Base-by-base conservation (phyloP, 2,797 vertebrate species). In the Sphaeramia orbicularis region DNA sequence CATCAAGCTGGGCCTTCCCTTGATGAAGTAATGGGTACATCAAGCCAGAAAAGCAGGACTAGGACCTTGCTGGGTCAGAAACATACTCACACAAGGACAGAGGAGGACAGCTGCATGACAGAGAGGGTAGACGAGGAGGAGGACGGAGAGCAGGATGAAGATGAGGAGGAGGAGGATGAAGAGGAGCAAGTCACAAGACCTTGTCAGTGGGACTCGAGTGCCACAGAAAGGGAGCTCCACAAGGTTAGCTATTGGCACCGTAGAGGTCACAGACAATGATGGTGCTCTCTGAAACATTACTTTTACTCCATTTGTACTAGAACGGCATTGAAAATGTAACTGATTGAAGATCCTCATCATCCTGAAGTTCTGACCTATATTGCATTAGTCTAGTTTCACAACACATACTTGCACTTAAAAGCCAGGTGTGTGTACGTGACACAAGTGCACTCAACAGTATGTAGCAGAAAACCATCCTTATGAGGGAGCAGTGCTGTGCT, bases 201-300 rank as follows among this genome's bases (percentile, higher is more conserved):
- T 58, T 79, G 49, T 71, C 78, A 84, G 27, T 92, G 88, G 89
- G 76, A 79, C 64, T 70, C 78, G 30, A 62, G 83, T 24, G 0
- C 78, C 24, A 90, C 89, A 12, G 95, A 95, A 80, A 90, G 92
- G 38, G 94, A 93, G 90, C 95, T 85, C 36, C 80, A 95, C 87
- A 96, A 93, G 74, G 88, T 93, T 53, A 80, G 94, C 58, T 88
- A 88, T 61, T 97, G 94, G 93, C 95, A 93, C 84, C 93, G 93
- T 86, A 91, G 92, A 76, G 93, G 91, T 82, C 95, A 93, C 44
- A 96, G 96, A 94, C 95, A 95, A 65, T 95, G 60, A 87, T 49
- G 32, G n/a, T n/a, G 41, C 52, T 42, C 36, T 51, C 21, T 43
- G 4, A 70, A 13, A 37, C 57, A 40, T 24, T 0, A 66, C 30